Conservation (phyloP, 2,797 vertebrate genomes). For the Limosa lapponica region DNA sequence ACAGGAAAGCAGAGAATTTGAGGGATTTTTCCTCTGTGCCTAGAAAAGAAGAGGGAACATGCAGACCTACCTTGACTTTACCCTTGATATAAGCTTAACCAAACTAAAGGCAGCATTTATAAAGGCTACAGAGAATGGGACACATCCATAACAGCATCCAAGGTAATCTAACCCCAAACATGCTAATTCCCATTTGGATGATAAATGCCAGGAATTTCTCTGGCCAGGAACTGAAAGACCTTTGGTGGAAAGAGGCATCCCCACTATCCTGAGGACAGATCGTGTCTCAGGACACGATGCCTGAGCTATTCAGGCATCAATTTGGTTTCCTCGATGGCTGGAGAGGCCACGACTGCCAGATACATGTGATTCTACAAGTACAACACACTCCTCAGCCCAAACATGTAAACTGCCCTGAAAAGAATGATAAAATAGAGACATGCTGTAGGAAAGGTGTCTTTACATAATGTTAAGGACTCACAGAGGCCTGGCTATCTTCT, state of each 20-base stretch:
- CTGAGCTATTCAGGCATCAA: neutral
- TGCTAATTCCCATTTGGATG: neutral
- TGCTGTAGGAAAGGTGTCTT: neutral
- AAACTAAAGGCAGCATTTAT: neutral
- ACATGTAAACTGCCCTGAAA: neutral
- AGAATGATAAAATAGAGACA: neutral
- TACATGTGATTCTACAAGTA: neutral
- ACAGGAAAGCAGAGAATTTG: neutral
- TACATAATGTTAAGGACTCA: neutral
- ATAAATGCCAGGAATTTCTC: neutral
- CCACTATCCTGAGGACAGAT: neutral
- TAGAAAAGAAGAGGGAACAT: neutral
- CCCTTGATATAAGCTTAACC: neutral
- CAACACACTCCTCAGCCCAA: neutral
- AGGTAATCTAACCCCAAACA: neutral
- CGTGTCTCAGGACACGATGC: neutral
- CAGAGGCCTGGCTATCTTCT: neutral
- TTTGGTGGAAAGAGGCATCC: neutral
- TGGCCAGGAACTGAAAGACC: neutral
- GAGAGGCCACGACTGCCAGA: neutral
- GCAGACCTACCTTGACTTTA: neutral
- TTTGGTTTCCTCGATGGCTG: neutral
- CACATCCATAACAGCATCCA: neutral
- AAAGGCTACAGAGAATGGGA: neutral
- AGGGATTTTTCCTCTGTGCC: neutral